Percentiles rank a stretch among this genome's conserved stretches.
phyloP scores from a whole-genome alignment of 2,888 invertebrate genomes.

The Diplazon laetatorius region DNA sequence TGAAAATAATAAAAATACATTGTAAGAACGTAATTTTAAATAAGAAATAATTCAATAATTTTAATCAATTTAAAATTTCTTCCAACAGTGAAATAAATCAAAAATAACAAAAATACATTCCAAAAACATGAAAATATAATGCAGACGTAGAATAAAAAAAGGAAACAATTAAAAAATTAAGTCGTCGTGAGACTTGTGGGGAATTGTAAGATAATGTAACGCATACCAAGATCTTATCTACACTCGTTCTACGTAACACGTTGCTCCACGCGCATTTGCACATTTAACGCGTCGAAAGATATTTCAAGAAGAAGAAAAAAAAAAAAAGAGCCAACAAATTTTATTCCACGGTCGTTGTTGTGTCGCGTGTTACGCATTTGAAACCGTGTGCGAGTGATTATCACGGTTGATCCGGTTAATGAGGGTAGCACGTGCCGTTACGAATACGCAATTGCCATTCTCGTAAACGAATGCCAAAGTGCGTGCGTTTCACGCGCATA shows the following conservation, averaged over 20 bases:
- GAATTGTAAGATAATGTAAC: too few species aligned
- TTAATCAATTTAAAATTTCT: too few species aligned
- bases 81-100: too few species aligned
- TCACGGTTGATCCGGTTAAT: slow-evolving; percentile 74
- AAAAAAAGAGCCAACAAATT: too few species aligned
- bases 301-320: neutral
- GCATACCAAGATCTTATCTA: slow-evolving; percentile 12
- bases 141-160: too few species aligned
- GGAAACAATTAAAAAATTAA: too few species aligned
- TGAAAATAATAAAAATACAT: too few species aligned
- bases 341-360: neutral
- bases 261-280: neutral
- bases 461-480: slow-evolving; percentile 21
- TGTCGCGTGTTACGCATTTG: neutral
- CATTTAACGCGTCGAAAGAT: neutral
- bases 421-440: slow-evolving; percentile 59
- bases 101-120: too few species aligned
- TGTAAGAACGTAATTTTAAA: too few species aligned
- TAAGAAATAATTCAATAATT: too few species aligned
- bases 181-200: too few species aligned
- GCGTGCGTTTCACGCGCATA: neutral
- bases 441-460: slow-evolving; percentile 66
- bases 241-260: neutral
- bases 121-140: too few species aligned
- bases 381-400: slow-evolving; percentile 62